Evolutionary conservation across 2,113 vertebrate species (phyloP), one percentile per base, ranked within the genome.

Genomic region (Phycodurus eques): DNA sequence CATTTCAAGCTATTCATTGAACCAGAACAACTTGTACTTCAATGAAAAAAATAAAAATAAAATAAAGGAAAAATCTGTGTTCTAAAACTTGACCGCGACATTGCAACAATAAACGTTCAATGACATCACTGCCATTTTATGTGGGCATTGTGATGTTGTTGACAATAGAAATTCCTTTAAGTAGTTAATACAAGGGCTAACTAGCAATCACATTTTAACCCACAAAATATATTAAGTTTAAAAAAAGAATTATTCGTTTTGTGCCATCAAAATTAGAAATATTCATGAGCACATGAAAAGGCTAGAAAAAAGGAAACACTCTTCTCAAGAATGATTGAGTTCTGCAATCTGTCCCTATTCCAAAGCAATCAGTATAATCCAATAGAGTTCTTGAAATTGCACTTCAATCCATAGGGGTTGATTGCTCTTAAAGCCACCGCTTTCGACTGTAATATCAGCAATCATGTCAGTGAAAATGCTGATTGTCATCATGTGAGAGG

Each of bases 371-470:
- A 46, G 10, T 22, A 8, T 11, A 64, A 44, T 44, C n/a, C 42
- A 8, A 0, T 31, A 71, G 66, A 83, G 85, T 82, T 81, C 81
- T 85, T 66, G 2, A 77, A 88, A 90, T 88, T 87, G 82, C 78
- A 31, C 57, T 59, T 80, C 80, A 87, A 88, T 88, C 49, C 86
- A 85, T 75, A 0, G 73, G 62, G 76, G 68, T 57, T 27, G 54
- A 57, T 57, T 59, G 56, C 56, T 59, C 56, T 59, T 59, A 27
- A 59, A 27, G 22, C 56, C 56, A 59, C 56, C 13, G 12, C 56
- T 31, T 85, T 81, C 81, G 53, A 82, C 77, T 75, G 43, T 83
- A 84, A 84, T 84, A 59, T 84, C 77, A 66, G 82, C 70, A 86
- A 90, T 85, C 78, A 73, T 81, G 72, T 80, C 77, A 68, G 56